Evolutionary conservation across 1,140 invertebrate genomes (phyloP), one percentile per base, ranked within the genome.

Genomic region (Orius insidiosus): DNA sequence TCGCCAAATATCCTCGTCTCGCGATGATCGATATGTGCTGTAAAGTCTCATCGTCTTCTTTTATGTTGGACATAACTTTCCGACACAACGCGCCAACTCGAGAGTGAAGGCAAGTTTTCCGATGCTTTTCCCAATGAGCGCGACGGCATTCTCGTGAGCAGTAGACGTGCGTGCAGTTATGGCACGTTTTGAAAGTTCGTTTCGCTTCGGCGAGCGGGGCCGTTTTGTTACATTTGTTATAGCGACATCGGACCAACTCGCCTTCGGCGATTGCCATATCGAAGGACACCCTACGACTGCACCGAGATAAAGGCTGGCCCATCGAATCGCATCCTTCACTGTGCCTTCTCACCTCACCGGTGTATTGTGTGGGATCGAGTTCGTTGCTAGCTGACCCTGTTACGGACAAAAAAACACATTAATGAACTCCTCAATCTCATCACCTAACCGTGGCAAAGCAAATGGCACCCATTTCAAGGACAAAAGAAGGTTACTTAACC

Each of bases 81-180:
- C 86, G 76, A 64, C 88, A 94, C 5, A 92, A 66, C 13, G 83
- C 73, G 41, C 82, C 83, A 3, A 87, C 85, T 5, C 87, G 70
- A 1, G 85, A 88, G 62, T 89, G 84, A 35, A 89, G 65, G 58
- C 90, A 96, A n/a, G 81, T 78, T 54, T 79, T 78, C 40, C 87
- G 74, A 59, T 95, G 90, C 53, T 81, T 78, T 53, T 88, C 80
- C 88, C 89, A 94, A 58, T 95, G 86, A 2, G 77, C 71, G 45
- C 83, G 68, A 11, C 89, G 70, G 58, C 85, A 88, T 54, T 82
- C 76, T 47, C 79, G 71, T 35, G 80, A 84, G 63, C 87, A 93
- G 60, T 85, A 84, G 39, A 82, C 68, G 53, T 87, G 88, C 48
- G 81, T 81, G 65, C 92, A 95, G 63, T 93, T 93, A 66, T 93